These are phyloP conservation scores for Sphaerophoria rueppellii DNA, from an alignment of 2,888 invertebrate genomes.

Conservation along the genomic window DNA sequence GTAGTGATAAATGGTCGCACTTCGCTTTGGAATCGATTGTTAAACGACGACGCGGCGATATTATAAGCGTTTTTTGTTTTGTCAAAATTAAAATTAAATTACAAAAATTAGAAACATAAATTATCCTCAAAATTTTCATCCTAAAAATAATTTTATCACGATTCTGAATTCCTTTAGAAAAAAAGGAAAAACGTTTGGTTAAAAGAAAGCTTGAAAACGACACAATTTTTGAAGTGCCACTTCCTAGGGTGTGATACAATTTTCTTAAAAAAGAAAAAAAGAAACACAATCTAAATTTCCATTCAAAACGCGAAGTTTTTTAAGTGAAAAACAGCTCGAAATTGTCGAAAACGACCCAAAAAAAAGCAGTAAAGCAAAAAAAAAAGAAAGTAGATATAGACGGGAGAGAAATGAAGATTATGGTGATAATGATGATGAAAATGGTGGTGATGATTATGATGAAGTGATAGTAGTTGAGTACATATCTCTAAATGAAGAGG, in stretches of 20 bases:
- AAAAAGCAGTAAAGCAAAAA: neutral
- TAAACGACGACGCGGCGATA: slow-evolving; percentile 71
- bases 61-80: slow-evolving; percentile 46
- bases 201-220: neutral
- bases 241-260: neutral
- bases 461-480: slow-evolving; percentile 71
- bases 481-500: slow-evolving; percentile 69
- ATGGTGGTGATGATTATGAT: slow-evolving; percentile 56
- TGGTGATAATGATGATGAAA: slow-evolving; percentile 42
- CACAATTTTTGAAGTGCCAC: neutral
- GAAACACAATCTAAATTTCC: slow-evolving; percentile 1
- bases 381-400: slow-evolving; percentile 37
- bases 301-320: slow-evolving; percentile 34
- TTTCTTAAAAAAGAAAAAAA: slow-evolving; percentile 21
- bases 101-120: neutral
- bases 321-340: slow-evolving; percentile 43
- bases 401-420: slow-evolving; percentile 41
- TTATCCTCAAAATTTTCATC: slow-evolving; percentile 38
- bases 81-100: neutral
- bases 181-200: slow-evolving; percentile 2
- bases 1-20: slow-evolving; percentile 72
- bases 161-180: neutral
- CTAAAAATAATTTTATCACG: neutral
- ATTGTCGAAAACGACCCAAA: neutral
- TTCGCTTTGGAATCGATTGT: slow-evolving; percentile 71